Evolutionary conservation across 2,888 invertebrate species (phyloP), one percentile per base, ranked within the genome.

Genomic region (Perizoma affinitatum): DNA sequence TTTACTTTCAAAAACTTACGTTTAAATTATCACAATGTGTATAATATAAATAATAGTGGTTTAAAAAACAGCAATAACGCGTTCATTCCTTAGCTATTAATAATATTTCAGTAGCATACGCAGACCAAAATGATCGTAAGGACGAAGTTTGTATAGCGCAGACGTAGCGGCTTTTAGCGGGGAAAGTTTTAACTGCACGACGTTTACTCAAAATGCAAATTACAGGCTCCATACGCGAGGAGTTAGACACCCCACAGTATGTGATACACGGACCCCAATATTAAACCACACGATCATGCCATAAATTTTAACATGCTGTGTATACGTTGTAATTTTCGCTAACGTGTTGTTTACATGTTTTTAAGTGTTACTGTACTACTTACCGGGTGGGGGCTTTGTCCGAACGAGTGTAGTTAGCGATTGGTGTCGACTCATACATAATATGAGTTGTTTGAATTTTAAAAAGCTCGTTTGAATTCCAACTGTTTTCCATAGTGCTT

Each of bases 141-240:
- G 68, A 72, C 76, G 61, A 86, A 83, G 79, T 86, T 86, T 82
- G 77, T 75, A 80, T 73, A 82, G 72, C 71, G 75, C 79, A 84
- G 79, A 83, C 81, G 77, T 74, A 78, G 79, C 68, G 79, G 83
- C 84, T 83, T 87, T 86, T 82, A 86, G 81, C 80, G 65, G 82
- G 61, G 63, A 86, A 88, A 88, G 87, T 88, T 89, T 87, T 86
- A 87, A 88, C 86, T 86, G 84, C 81, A 82, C 74, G 72, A 72
- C 87, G 87, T 89, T 87, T 86, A 87, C 87, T 87, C 84, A 87
- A 87, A 87, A 88, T 89, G 88, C 87, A 89, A 89, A 89, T 89
- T 89, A 88, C 86, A 81, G 82, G 85, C 80, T 86, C 80, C 80
- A 84, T 86, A 85, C 74, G 76, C 76, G 78, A 66, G 78, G 79